Base-by-base conservation (phyloP, 2,888 invertebrate species). In the Melanchra persicariae region DNA sequence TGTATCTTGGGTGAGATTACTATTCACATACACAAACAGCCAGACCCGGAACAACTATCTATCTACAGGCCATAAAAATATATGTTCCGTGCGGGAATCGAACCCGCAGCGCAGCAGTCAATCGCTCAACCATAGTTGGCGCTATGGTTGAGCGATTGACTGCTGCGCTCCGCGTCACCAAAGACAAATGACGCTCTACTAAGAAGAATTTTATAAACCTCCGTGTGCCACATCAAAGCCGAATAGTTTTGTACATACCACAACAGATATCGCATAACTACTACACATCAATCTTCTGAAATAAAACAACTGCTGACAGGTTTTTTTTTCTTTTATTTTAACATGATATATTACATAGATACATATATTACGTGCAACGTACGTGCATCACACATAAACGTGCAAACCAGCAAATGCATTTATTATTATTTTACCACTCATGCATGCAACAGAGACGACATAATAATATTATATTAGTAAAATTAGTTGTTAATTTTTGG, bases 361-460 rank as follows among this genome's bases (percentile, higher is more conserved):
- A 47, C 5, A 72, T 66, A 26, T 9, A 51, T 51, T 45, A 6
- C 70, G 70, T 70, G 76, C 70, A 54, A 47, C 37, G n/a, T 49
- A 43, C 57, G 63, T 70, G 77, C 75, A 70, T 34, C 64, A 60
- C 49, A 52, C 45, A 40, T 30, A 57, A 7, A 58, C 64, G 73
- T 72, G 68, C 81, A 68, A 59, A 62, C 81, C 59, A 81, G 77
- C 72, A 72, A 51, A 65, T 54, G 76, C 47, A 79, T 78, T 59
- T 34, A 30, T 64, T 34, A 30, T 64, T 47, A 43, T 26, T 10
- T 62, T 24, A 43, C 74, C 58, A 73, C 55, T 17, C 51, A 69
- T 65, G 9, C 67, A 55, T 57, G 73, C 62, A 59, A 52, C 37
- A 70, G 15, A 34, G 26, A n/a, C n/a, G n/a, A n/a, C n/a, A n/a